These are phyloP conservation scores for Anneissia japonica DNA, from an alignment of 35 echinoderm and acorn worm genomes.

Conservation along the genomic window DNA sequence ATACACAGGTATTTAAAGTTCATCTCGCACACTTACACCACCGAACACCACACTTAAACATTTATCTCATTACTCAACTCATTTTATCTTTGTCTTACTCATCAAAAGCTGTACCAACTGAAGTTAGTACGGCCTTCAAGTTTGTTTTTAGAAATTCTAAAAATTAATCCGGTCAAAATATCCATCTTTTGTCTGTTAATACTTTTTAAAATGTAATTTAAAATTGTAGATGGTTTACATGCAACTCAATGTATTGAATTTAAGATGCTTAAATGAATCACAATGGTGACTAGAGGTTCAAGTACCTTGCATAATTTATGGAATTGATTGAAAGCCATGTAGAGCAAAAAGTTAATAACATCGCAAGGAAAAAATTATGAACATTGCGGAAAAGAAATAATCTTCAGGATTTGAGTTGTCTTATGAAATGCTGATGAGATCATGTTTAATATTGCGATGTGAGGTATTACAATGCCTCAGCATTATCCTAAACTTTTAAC, in stretches of 20 bases:
- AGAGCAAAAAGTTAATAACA: background rate
- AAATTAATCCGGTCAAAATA: background rate
- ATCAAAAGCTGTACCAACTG: background rate
- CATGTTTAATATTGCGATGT: background rate
- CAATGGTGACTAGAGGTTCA: background rate
- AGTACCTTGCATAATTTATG: background rate
- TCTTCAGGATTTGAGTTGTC: background rate
- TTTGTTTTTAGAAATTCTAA: background rate
- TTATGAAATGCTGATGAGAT: background rate
- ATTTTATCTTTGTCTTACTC: background rate
- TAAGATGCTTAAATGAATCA: background rate
- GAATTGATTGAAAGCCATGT: background rate
- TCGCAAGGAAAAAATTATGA: background rate
- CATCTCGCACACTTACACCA: background rate
- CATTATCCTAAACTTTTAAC: background rate
- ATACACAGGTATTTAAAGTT: constrained; percentile 60
- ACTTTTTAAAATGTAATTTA: background rate
- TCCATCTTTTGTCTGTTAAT: background rate
- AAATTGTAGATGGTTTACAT: background rate
- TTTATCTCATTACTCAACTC: background rate
- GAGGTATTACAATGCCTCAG: background rate
- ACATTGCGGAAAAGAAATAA: background rate
- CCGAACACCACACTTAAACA: background rate
- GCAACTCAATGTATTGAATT: background rate
- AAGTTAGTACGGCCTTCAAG: background rate